A percentile compares a stretch with the other conserved stretches of the same genome.
Conservation (phyloP, 1,140 invertebrate species). For the Muscidifurax raptorellus region DNA sequence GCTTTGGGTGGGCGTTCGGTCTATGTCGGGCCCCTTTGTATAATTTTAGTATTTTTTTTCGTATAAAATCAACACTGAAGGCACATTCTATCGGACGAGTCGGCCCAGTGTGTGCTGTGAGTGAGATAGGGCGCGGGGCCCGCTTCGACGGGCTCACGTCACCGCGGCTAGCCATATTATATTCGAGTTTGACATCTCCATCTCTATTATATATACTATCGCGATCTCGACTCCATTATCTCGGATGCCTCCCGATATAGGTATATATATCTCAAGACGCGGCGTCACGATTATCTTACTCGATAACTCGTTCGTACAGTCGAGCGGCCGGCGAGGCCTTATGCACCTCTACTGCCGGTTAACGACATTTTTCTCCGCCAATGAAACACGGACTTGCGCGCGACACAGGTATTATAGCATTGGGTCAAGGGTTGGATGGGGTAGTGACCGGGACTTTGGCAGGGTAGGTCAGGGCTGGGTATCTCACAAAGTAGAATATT, state of each 20-base stretch:
- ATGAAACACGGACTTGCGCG: constrained; percentile 53
- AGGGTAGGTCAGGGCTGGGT: constrained; percentile 52
- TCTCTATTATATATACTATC: constrained; percentile 58
- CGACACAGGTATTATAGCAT: constrained; percentile 51
- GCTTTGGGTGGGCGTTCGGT: constrained; percentile 82
- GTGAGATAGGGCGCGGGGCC: constrained; percentile 75
- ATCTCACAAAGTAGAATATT: constrained; percentile 58
- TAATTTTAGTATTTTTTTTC: constrained; percentile 83
- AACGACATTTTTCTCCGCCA: constrained; percentile 45
- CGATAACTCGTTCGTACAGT: constrained; percentile 61
- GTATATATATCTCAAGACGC: constrained; percentile 5
- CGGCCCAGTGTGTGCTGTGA: constrained; percentile 85
- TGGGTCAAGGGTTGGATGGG: constrained; percentile 26
- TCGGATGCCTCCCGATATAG: constrained; percentile 55
- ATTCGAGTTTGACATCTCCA: constrained; percentile 68
- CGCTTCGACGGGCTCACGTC: constrained; percentile 66
- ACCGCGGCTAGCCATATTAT: constrained; percentile 72
- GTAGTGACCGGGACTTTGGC: constrained; percentile 24
- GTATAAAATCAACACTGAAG: constrained; percentile 91
- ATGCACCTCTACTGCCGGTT: constrained; percentile 67
- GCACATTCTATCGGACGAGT: constrained; percentile 92
- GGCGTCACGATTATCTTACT: constrained; percentile 61
- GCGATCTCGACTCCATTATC: constrained; percentile 22
- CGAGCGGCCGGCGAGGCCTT: constrained; percentile 61
- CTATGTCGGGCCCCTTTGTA: constrained; percentile 89